Base-by-base conservation (phyloP, 1,140 invertebrate genomes). In the Caerostris darwini region DNA sequence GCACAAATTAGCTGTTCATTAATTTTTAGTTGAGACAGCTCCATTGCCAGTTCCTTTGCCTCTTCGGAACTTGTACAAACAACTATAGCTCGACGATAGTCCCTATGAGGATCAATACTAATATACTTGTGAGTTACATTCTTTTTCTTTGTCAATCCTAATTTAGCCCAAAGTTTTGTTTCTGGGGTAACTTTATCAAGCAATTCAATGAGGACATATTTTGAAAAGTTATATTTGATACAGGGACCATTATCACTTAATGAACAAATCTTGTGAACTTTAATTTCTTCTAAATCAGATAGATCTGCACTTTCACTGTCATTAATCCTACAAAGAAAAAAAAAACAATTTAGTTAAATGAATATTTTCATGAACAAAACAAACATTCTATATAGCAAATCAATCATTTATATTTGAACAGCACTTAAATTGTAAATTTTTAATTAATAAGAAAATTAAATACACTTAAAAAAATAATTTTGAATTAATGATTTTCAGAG, bases 181-280 rank as follows among this genome's bases (percentile, higher is more conserved):
- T 90, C 93, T 50, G 87, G 67, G n/a, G 93, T 94, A 10, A 85
- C 50, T 69, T 94, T 57, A 67, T 94, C 93, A 4, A 94, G 54
- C 61, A 94, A 54, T 83, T 94, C 93, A 59, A 94, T 94, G 0
- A 94, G 88, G 57, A 94, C 93, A 94, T 94, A 54, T 19, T 94
- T 94, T 19, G 93, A 90, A 58, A 94, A 94, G 61, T 94, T 87
- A 90, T 61, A 89, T 19, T 71, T 77, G 3, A 71, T 90, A 56
- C 17, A 90, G 19, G 64, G 88, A 17, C 57, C 67, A 71, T 14
- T 19, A 71, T 5, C 57, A 58, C 0, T 14, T 7, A 34, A 34
- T 14, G 19, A 50, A 3, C 64, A 53, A 14, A 7, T 59, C 17
- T 88, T 54, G 7, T 17, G 53, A 7, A 54, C 58, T 64, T 88